Conservation (phyloP, 2,888 invertebrate species). For the Hydrotaea diabolus region DNA sequence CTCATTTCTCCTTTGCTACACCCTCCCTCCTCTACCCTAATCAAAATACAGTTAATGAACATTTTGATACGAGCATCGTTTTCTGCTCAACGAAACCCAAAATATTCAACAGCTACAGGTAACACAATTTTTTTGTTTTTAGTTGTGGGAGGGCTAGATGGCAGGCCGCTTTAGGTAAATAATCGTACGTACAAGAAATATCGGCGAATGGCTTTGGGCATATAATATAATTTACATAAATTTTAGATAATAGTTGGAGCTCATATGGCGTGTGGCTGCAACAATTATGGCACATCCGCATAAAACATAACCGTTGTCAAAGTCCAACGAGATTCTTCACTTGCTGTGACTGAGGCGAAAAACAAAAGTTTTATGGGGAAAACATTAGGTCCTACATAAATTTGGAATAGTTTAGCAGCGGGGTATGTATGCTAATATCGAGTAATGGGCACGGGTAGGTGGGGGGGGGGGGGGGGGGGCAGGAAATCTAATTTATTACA, state of each 20-base stretch:
- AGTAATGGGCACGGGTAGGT: neutral
- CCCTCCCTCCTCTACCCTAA: too few species aligned
- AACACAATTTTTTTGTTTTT: neutral
- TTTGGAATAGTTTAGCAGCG: neutral
- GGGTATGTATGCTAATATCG: neutral
- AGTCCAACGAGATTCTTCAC: neutral
- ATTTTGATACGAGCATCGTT: too few species aligned
- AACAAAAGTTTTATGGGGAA: neutral
- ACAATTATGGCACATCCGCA: conserved; percentile 7
- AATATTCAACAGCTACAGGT: neutral
- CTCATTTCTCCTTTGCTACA: too few species aligned
- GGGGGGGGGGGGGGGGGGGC: neutral
- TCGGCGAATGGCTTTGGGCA: neutral
- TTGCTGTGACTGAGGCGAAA: neutral
- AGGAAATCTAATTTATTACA: too few species aligned
- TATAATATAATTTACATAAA: conserved; percentile 29
- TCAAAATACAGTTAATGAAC: too few species aligned
- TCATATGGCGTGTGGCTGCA: conserved; percentile 17
- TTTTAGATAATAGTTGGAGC: conserved; percentile 1
- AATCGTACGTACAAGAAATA: neutral
- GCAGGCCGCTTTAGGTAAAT: neutral
- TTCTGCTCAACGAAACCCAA: neutral
- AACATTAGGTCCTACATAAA: neutral
- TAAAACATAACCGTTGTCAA: neutral
- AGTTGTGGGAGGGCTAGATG: too few species aligned